Percentiles rank a stretch among this genome's conserved stretches.
These are phyloP conservation scores for Atrichornis clamosus DNA, from an alignment of 2,113 vertebrate species.

Conservation along the genomic window DNA sequence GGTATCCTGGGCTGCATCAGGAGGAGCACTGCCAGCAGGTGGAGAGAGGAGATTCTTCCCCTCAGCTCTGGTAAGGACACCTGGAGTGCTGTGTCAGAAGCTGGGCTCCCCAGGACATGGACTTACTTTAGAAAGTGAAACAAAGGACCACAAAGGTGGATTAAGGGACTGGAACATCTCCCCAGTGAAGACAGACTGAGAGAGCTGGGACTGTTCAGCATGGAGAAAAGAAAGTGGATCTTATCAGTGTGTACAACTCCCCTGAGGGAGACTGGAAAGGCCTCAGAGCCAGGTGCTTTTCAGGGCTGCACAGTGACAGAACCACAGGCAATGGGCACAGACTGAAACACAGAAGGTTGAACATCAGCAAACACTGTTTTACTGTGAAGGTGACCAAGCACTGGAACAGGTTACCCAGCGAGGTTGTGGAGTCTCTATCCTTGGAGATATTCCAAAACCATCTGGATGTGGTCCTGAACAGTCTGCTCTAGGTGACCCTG, in stretches of 20 bases:
- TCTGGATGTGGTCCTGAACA: background rate
- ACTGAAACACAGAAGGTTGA: background rate
- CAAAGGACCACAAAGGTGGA: background rate
- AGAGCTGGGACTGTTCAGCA: background rate
- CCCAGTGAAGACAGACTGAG: background rate
- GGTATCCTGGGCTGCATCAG: background rate
- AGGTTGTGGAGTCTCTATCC: background rate
- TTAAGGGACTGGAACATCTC: background rate
- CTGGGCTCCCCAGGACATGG: background rate
- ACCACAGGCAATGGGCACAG: background rate
- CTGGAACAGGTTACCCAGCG: background rate
- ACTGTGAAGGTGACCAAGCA: background rate
- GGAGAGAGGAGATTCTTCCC: background rate
- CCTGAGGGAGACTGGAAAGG: background rate
- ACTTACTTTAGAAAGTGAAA: background rate
- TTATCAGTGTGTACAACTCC: background rate
- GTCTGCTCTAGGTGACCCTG: background rate
- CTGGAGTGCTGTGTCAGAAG: background rate
- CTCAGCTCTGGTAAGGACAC: background rate
- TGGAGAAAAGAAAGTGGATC: background rate
- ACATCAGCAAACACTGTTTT: background rate
- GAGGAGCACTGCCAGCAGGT: background rate
- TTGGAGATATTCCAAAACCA: background rate
- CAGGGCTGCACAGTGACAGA: background rate
- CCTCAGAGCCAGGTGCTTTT: background rate